Percentiles rank a stretch among this genome's conserved stretches.
Evolutionary conservation across 2,113 vertebrate species (phyloP).

Genomic region (Nansenia antarctica): DNA sequence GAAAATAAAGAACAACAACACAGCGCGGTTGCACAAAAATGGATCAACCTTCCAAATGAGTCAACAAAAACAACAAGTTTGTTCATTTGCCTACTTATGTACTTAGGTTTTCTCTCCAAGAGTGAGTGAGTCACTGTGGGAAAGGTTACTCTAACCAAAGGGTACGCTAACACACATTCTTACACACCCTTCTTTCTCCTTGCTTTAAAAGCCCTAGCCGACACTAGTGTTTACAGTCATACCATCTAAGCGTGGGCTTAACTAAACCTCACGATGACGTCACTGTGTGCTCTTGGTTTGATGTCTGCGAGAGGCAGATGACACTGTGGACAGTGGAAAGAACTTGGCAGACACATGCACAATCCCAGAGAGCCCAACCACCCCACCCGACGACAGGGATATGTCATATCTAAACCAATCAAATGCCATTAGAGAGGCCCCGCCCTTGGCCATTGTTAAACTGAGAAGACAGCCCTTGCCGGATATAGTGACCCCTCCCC

Average conservation of each 20-base stretch:
- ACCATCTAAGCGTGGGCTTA: background rate
- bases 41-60: background rate
- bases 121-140: too few relatives aligned
- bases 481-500: background rate
- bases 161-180: too few relatives aligned
- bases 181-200: too few relatives aligned
- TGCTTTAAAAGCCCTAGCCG: too few relatives aligned
- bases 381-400: background rate
- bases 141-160: too few relatives aligned
- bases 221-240: background rate
- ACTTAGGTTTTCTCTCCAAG: background rate
- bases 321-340: background rate
- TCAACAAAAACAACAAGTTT: background rate
- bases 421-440: background rate
- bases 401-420: background rate
- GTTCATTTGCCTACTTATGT: background rate
- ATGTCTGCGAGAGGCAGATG: background rate
- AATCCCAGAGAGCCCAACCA: background rate
- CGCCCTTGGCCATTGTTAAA: background rate
- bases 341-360: background rate
- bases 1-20: background rate
- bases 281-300: background rate
- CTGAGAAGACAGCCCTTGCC: background rate
- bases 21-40: background rate
- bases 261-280: background rate